Evolutionary conservation across 2,113 vertebrate species (phyloP), one percentile per base, ranked within the genome.

Genomic region (Acanthisitta chloris): DNA sequence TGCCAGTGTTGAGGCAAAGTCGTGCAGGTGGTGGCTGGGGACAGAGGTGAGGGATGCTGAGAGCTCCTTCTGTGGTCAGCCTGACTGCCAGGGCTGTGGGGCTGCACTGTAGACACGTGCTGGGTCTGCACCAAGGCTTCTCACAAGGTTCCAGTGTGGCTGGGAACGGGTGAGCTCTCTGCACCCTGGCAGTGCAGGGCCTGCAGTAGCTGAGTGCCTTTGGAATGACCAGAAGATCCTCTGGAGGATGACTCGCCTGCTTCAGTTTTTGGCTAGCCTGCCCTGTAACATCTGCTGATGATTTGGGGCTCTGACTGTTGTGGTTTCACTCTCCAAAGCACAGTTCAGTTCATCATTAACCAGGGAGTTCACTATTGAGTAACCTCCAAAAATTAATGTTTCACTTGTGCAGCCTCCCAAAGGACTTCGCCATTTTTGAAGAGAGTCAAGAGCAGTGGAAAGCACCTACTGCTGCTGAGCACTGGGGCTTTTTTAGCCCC

Each of bases 311-410:
- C 87, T 42, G 57, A 58, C 26, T 29, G 25, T 45, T 23, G 59
- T 36, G 12, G 26, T 61, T 94, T 66, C 33, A 6, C 61, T 93
- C 42, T 92, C 58, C 40, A 81, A 66, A 90, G 78, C 58, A 28
- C 16, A 40, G 34, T 58, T 71, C 51, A 51, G 79, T 95, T 87
- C 72, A 59, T 80, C 66, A 88, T 95, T 94, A 95, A 88, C 67
- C 51, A 57, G 46, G n/a, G 33, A 58, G 34, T 25, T 86, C 82
- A 48, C 31, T 66, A 12, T 14, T 80, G 71, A 73, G 67, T 54
- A 83, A 93, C 28, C 59, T 74, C 64, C 2, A 88, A 61, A 85
- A 92, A 96, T 92, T 33, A 67, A 67, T 77, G 46, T 88, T 80
- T 58, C 49, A 29, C 79, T 82, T 69, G 28, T 52, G 48, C 77